Conservation (phyloP, 2,113 vertebrate genomes). For the Boleophthalmus pectinirostris region DNA sequence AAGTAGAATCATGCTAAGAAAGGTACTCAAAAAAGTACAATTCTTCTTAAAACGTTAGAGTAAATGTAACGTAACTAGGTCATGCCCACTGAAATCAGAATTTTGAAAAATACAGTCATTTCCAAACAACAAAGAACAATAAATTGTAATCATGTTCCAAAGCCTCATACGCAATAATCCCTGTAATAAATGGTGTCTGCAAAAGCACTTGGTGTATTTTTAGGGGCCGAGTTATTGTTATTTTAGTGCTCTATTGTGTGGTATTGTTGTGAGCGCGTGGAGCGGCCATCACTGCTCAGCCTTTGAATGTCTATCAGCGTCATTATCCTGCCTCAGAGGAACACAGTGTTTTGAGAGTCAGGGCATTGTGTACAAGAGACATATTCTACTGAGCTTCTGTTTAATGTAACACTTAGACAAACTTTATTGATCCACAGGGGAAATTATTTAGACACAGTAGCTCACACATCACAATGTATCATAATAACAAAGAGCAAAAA, state of each 20-base stretch:
- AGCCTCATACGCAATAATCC: constrained; percentile 51
- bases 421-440: no score
- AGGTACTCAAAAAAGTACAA: no score
- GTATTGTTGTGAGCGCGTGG: constrained; percentile 71
- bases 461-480: no score
- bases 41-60: no score
- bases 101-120: no score
- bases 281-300: constrained; percentile 62
- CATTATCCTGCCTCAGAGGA: constrained; percentile 82
- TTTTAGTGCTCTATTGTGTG: constrained; percentile 55
- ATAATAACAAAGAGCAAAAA: no score
- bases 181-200: constrained; percentile 23
- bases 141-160: neutral
- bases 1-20: no score
- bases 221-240: constrained; percentile 75
- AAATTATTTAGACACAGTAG: no score
- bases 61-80: no score
- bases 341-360: constrained; percentile 75
- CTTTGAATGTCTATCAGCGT: constrained; percentile 85
- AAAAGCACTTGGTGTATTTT: constrained; percentile 73
- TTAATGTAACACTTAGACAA: neutral
- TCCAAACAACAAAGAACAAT: neutral
- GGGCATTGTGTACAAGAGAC: neutral
- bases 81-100: no score
- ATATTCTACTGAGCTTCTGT: neutral